phyloP scores from a whole-genome alignment of 2,113 vertebrate genomes.

The Microtus oregoni region DNA sequence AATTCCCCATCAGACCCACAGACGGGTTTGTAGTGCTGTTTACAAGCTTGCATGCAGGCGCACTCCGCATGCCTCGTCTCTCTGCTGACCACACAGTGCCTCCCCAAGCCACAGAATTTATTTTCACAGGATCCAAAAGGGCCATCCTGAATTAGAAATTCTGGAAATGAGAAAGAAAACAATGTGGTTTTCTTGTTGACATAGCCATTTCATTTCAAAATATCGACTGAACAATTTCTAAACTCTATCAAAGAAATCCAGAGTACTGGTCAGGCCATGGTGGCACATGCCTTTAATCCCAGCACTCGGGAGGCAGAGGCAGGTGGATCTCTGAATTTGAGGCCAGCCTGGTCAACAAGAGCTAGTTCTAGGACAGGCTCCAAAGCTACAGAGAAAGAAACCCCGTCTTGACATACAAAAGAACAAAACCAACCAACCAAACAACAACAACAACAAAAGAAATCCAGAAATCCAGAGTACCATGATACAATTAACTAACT shows the following conservation, averaged over 20 bases:
- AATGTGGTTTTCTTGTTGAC: not conserved
- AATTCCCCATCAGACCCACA: slow-evolving; percentile 97
- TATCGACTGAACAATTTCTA: not conserved
- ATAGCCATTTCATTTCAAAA: not conserved
- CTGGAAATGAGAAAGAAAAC: slow-evolving; percentile 69
- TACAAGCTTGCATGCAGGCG: slow-evolving; percentile 93
- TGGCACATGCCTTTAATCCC: too few species aligned
- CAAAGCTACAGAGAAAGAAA: too few species aligned
- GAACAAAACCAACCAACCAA: too few species aligned
- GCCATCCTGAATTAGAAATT: slow-evolving; percentile 84
- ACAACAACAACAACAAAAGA: too few species aligned
- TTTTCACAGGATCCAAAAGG: slow-evolving; percentile 91
- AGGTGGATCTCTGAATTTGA: too few species aligned
- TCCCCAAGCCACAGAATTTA: slow-evolving; percentile 96
- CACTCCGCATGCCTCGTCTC: slow-evolving; percentile 91
- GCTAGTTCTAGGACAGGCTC: too few species aligned
- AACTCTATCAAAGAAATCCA: too few species aligned
- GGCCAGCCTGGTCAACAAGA: too few species aligned
- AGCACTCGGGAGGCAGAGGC: too few species aligned
- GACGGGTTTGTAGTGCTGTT: slow-evolving; percentile 94
- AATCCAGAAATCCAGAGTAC: too few species aligned
- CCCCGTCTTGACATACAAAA: too few species aligned
- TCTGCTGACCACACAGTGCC: slow-evolving; percentile 90
- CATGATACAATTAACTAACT: not conserved
- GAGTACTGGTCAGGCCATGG: too few species aligned